These are phyloP conservation scores for Epinotia nisella DNA, from an alignment of 2,888 invertebrate genomes.

Conservation along the genomic window DNA sequence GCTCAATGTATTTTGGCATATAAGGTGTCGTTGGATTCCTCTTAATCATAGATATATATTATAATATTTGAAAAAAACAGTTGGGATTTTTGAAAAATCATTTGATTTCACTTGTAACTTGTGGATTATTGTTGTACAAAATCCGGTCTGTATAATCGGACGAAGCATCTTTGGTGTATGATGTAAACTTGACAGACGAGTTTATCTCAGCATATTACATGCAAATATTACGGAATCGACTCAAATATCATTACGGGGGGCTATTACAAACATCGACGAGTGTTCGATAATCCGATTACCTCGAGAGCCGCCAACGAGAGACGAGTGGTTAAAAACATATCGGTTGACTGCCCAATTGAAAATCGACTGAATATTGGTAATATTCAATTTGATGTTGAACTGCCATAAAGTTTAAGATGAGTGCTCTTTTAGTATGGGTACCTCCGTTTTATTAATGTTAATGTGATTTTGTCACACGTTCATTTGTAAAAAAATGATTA, in stretches of 20 bases:
- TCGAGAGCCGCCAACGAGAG: slow-evolving; percentile 5
- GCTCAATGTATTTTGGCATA: too few species aligned
- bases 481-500: neutral
- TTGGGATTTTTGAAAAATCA: too few species aligned
- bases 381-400: slow-evolving; percentile 19
- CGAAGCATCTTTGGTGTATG: neutral
- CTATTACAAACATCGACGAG: slow-evolving; percentile 33
- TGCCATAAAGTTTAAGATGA: neutral
- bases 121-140: neutral
- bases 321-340: slow-evolving; percentile 35
- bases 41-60: too few species aligned
- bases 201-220: slow-evolving; percentile 8
- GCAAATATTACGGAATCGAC: slow-evolving; percentile 14
- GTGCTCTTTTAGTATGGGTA: neutral
- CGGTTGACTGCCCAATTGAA: slow-evolving; percentile 17
- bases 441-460: neutral
- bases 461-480: neutral
- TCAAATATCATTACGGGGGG: slow-evolving; percentile 20
- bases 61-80: too few species aligned
- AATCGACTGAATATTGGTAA: slow-evolving; percentile 21
- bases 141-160: neutral
- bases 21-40: too few species aligned
- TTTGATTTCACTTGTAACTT: too few species aligned
- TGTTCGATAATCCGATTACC: slow-evolving; percentile 34
- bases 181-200: neutral